Base-by-base conservation (phyloP, 2,888 invertebrate species). In the Mythimna vitellina region DNA sequence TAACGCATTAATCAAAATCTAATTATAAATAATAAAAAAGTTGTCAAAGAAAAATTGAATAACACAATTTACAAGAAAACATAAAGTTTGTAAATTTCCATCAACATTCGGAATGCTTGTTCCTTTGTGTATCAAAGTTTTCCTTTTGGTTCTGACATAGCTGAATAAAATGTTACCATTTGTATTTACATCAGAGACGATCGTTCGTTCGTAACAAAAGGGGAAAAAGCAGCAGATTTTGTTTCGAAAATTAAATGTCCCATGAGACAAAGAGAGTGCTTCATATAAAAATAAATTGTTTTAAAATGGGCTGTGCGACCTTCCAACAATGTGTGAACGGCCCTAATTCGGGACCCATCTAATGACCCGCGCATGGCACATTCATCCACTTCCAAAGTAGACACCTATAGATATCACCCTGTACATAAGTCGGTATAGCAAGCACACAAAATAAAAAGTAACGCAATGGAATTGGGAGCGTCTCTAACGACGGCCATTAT, bases 401-500 rank as follows among this genome's bases (percentile, higher is more conserved):
- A 58, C 6, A n/a, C n/a, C 17, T 60, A 42, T 32, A n/a, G 29
- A 60, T 29, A 20, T 12, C 6, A 6, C 12, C 17, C 4, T 25
- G 29, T 51, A 63, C 12, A 64, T 64, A 67, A 29, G 12, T 75
- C 35, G 8, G 32, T 62, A 70, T 32, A 71, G 38, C 58, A 73
- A 70, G 64, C 12, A 64, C 51, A 77, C 65, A 53, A 82, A 80
- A 78, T 78, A 82, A 73, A 85, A 86, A 73, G 66, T 82, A 82
- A 79, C 61, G 61, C 80, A 82, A 81, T 84, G 82, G 79, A 84
- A 86, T 70, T 78, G 70, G 69, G 68, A 72, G 57, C 74, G 63
- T 75, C 82, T 81, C 68, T 86, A 88, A 90, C 84, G 86, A 85
- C 80, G 67, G 82, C 81, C 85, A 87, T 89, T 88, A 87, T 78